Conservation (phyloP, 2,113 vertebrate genomes). For the Oryzias curvinotus region DNA sequence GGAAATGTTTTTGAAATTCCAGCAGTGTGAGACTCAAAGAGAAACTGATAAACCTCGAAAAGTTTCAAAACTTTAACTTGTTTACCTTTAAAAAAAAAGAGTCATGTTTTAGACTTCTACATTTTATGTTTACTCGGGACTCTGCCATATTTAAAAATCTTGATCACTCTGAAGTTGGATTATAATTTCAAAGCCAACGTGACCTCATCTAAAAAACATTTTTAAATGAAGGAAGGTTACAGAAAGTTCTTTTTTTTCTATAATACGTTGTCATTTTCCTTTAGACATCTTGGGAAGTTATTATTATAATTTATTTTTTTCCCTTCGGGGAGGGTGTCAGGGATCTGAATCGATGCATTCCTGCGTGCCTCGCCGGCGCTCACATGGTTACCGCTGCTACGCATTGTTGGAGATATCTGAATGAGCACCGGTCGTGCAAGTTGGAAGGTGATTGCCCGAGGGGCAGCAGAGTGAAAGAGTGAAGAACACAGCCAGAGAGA, state of each 20-base stretch:
- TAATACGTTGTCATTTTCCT: slow-evolving; percentile 15
- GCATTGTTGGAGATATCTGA: slow-evolving; percentile 94
- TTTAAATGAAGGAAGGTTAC: too few species aligned
- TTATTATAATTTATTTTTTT: slow-evolving; percentile 20
- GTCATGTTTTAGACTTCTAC: too few species aligned
- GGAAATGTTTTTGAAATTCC: too few species aligned
- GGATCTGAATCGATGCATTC: slow-evolving; percentile 91
- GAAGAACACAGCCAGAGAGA: slow-evolving; percentile 75
- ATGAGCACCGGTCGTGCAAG: slow-evolving; percentile 90
- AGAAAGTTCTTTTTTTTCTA: not conserved
- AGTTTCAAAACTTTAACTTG: too few species aligned
- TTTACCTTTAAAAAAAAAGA: too few species aligned
- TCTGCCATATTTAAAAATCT: too few species aligned
- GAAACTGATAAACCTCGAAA: too few species aligned
- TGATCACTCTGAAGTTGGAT: too few species aligned
- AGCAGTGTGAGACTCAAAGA: too few species aligned
- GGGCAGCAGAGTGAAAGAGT: slow-evolving; percentile 85
- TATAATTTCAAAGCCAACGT: too few species aligned
- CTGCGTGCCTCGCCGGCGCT: slow-evolving; percentile 88
- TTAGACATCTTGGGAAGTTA: slow-evolving; percentile 20
- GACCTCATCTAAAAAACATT: too few species aligned
- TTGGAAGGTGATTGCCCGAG: slow-evolving; percentile 91
- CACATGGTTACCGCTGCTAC: slow-evolving; percentile 91
- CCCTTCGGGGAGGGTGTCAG: slow-evolving; percentile 74
- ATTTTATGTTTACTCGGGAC: too few species aligned